Evolutionary conservation across 53 echinoderm and acorn worm species (phyloP), one percentile per base, ranked within the genome.

Genomic region (Arbacia lixula): DNA sequence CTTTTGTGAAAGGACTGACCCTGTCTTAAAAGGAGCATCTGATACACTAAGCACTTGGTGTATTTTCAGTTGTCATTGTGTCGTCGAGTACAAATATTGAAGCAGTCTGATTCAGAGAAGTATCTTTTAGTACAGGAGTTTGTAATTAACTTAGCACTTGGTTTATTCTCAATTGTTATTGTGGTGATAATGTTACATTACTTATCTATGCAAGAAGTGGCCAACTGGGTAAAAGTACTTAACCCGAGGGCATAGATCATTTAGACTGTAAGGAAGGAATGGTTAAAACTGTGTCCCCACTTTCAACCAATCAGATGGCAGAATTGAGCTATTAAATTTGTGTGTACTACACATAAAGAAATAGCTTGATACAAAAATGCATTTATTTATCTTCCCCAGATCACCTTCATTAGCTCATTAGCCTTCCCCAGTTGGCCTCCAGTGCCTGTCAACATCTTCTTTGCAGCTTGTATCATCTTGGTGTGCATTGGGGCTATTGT

Each of bases 351-450:
- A 38, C 33, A 46, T 3, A 34, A 21, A n/a, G 20, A 5, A 80
- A 24, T 36, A 17, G 33, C 3, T 32, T 60, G 19, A 24, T n/a
- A 38, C 3, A n/a, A 36, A 37, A 0, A 60, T 41, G 36, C 17
- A 36, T 65, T 39, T 39, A n/a, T 9, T 32, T 83, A 53, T 22
- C 39, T 53, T 68, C 41, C 41, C 12, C 66, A 87, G 88, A 42
- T 83, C 51, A 95, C 95, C 19, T 72, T 95, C 36, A 80, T 93
- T 3, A 93, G 96, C 87, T 86, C 93, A 57, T 76, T 93, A 66
- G 88, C 89, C 57, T 89, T 91, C 85, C 88, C 76, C 43, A 20
- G 52, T 1, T 91, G 88, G 91, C 89, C 91, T 10, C 91, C 93
- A 12, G 25, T 36, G 21, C 79, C 63, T 34, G 71, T 87, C 36